These are phyloP conservation scores for Smittia sp. DNA, from an alignment of 2,888 invertebrate genomes.

Conservation along the genomic window DNA sequence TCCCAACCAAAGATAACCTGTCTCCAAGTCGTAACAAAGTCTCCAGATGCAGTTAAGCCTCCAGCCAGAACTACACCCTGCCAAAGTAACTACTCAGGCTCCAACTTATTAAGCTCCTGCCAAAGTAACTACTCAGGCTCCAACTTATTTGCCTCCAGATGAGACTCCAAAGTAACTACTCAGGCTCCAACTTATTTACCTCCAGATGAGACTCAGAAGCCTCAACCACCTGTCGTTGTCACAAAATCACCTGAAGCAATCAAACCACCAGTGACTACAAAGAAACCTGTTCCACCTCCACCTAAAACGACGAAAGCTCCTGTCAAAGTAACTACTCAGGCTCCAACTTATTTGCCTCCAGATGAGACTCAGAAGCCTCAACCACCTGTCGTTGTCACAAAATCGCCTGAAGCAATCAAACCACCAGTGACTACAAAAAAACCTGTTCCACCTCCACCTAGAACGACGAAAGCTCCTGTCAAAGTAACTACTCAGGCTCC, in stretches of 20 bases:
- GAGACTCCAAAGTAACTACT: background rate
- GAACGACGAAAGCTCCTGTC: too few relatives aligned
- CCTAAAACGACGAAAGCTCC: too few relatives aligned
- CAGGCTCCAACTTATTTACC: slow-evolving; percentile 5
- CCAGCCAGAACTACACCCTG: background rate
- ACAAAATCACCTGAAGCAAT: background rate
- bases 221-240: too few relatives aligned
- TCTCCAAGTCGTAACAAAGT: background rate
- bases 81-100: background rate
- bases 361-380: background rate
- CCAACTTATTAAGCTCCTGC: background rate
- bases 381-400: background rate
- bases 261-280: background rate
- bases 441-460: too few relatives aligned
- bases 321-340: background rate
- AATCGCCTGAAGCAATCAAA: background rate
- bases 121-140: slow-evolving; percentile 1
- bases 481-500: background rate
- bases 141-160: slow-evolving; percentile 13
- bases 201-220: background rate
- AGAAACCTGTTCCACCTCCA: too few relatives aligned
- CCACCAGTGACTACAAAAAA: background rate
- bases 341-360: slow-evolving; percentile 17
- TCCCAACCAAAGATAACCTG: too few relatives aligned
- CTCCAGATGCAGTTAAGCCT: background rate